Percentiles rank a stretch among this genome's conserved stretches.
These are phyloP conservation scores for Rhynchophorus ferrugineus DNA, from an alignment of 1,140 invertebrate genomes.

Conservation along the genomic window DNA sequence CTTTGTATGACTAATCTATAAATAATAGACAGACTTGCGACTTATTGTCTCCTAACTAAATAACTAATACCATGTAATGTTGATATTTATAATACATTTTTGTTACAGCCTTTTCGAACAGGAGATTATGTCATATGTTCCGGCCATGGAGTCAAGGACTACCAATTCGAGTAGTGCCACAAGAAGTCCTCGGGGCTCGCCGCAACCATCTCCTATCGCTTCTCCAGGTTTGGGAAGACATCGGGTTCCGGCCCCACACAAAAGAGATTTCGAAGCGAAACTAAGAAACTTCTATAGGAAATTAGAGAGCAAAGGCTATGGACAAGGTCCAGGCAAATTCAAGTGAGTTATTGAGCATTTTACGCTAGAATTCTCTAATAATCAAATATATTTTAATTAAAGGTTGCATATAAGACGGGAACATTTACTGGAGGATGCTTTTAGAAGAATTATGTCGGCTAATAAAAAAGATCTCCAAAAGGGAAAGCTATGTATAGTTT, in stretches of 20 bases:
- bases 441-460: slow-evolving; percentile 93
- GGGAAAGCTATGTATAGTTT: slow-evolving; percentile 88
- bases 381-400: slow-evolving; percentile 23
- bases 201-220: slow-evolving; percentile 68
- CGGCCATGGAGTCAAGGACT: slow-evolving; percentile 44
- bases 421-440: slow-evolving; percentile 91
- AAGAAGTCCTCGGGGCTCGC: slow-evolving; percentile 50
- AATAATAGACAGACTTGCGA: too few species aligned
- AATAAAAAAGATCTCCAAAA: slow-evolving; percentile 93
- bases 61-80: too few species aligned
- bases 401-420: slow-evolving; percentile 89
- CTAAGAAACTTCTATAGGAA: slow-evolving; percentile 91
- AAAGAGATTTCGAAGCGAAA: slow-evolving; percentile 92
- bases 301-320: slow-evolving; percentile 92
- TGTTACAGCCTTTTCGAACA: slow-evolving; percentile 87
- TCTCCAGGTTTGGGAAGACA: slow-evolving; percentile 69
- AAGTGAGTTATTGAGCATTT: slow-evolving; percentile 59
- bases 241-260: slow-evolving; percentile 76
- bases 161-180: slow-evolving; percentile 29
- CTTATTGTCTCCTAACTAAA: too few species aligned
- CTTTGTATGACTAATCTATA: too few species aligned
- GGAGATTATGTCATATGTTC: slow-evolving; percentile 97
- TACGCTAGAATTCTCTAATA: not conserved
- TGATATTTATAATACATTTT: too few species aligned
- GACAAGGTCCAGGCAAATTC: slow-evolving; percentile 90